Evolutionary conservation across 2,888 invertebrate species (phyloP), one percentile per base, ranked within the genome.

Genomic region (Heliothis peltigera): DNA sequence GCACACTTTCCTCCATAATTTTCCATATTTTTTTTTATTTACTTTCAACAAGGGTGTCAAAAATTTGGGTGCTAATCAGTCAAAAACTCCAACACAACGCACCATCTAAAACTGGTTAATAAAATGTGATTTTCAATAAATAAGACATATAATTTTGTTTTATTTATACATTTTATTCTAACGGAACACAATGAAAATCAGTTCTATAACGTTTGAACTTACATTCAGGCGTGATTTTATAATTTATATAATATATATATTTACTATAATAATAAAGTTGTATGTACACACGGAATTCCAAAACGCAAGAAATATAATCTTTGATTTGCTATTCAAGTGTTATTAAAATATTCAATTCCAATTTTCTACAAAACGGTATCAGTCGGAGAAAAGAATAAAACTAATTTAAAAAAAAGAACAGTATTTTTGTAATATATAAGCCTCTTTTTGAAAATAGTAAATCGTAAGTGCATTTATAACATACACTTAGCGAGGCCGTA

Each of bases 121-220:
- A n/a, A n/a, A n/a, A n/a, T n/a, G n/a, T n/a, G n/a, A n/a, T n/a
- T n/a, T n/a, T n/a, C n/a, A n/a, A n/a, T n/a, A 15, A 35, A n/a
- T 39, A 52, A 70, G 60, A 63, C 44, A 65, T 54, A 28, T 28
- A 49, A 48, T 25, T 57, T 64, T 58, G 18, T 54, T 68, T 60
- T 63, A 46, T 69, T 75, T 48, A 53, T 67, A 67, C 47, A 67
- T 56, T 73, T 70, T 60, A 64, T 71, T 76, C 72, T 73, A 76
- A 72, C 68, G 55, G 80, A 79, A 79, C 79, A 80, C 80, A 79
- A 79, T 71, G 17, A 55, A 77, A 69, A 71, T 80, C 80, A 79
- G 78, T 80, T 80, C 80, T 65, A 64, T 77, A 61, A 62, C 54
- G 62, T 70, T 80, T 78, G 77, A 77, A 78, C 70, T 73, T 73